Base-by-base conservation (phyloP, 1,140 invertebrate species). In the Drosophila persimilis region DNA sequence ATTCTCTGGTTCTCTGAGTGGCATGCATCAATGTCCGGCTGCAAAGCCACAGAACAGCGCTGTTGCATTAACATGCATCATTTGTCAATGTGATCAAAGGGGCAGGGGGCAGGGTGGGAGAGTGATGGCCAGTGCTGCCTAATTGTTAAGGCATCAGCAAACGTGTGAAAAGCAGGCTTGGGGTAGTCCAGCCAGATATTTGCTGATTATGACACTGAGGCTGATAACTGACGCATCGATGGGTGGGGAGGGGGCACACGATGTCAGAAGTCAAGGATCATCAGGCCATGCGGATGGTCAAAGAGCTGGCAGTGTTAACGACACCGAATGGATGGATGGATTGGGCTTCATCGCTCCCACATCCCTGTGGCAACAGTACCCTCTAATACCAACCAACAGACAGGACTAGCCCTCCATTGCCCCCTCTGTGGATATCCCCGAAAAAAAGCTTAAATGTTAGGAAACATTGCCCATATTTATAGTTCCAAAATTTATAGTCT, bases 61-160 rank as follows among this genome's bases (percentile, higher is more conserved):
- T 52, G n/a, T 58, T 58, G 53, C 72, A 84, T 79, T 69, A 76
- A 50, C 71, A 79, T 64, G 80, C 76, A 80, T 85, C 80, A 84
- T 84, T 84, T 69, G 76, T 80, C 80, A 62, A 79, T 50, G 61
- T 74, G 52, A 17, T 22, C 31, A 43, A 48, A 53, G 39, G n/a
- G n/a, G n/a, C n/a, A 41, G 11, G 31, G 6, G 39, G 2, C 5
- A n/a, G 4, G 13, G 8, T 3, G 17, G 6, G 43, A 2, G 24
- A 9, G 9, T n/a, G 13, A 26, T 26, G 26, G 48, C 47, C 20
- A 41, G 15, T 26, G 44, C 39, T 46, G 20, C 26, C 35, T 66
- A 69, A 63, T 64, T 61, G 55, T 24, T 15, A 48, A 31, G 39
- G 60, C 72, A 45, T 59, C 54, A 65, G 43, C 11, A 11, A 13